Evolutionary conservation across 2,888 invertebrate species (phyloP), one percentile per base, ranked within the genome.

Genomic region (Seira musarum): DNA sequence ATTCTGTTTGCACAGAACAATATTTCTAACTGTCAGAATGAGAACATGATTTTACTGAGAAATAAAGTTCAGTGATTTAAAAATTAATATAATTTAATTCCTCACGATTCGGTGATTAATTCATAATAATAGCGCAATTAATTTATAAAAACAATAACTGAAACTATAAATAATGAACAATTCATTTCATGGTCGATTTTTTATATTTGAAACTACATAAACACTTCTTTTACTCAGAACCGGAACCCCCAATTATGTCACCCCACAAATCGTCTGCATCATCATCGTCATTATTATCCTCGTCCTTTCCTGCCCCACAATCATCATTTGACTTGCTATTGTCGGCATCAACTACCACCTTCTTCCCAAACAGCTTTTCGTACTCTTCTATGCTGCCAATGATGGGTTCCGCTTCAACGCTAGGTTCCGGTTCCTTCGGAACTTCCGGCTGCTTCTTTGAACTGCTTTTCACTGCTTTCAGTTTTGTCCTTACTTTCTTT

Each of bases 311-410:
- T 35, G 35, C 17, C 60, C n/a, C n/a, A n/a, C 57, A 19, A 30
- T 40, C 21, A 57, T 21, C 13, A 24, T n/a, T n/a, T n/a, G n/a
- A n/a, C 10, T 30, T 22, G 35, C 60, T 22, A 1, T 35, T 35
- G 8, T 19, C 30, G 21, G 24, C 73, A 60, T 74, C 60, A 13
- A 19, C 30, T 1, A 63, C 53, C 0, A 80, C 60, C 78, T 64
- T 85, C 64, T 84, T 87, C 2, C 87, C 87, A 79, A 87, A 87
- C 19, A 87, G 72, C 24, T 84, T 84, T 61, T 87, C 85, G 73
- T 87, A 87, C 73, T 87, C 87, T 76, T 87, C 85, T 61, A 87
- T 87, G 60, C 87, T 87, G 8, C 87, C 87, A n/a, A 87, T 87
- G 5, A 87, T 86, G 8, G 87, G 86, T 5, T 87, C 82, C 0